Percentiles rank a stretch among this genome's conserved stretches.
phyloP scores from a whole-genome alignment of 53 echinoderm and acorn worm species.

The Temnopleurus reevesii region DNA sequence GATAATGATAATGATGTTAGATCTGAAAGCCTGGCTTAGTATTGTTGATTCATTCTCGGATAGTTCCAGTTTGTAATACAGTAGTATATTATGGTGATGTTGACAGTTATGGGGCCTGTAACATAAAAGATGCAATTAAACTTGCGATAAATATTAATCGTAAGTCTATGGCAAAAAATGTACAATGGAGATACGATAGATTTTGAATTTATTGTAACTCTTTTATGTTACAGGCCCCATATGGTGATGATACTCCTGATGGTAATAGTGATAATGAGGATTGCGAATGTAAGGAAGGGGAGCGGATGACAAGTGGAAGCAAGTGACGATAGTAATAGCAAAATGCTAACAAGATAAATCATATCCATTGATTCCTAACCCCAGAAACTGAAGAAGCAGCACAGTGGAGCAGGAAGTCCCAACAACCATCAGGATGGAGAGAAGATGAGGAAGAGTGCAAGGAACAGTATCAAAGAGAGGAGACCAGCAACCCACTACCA shows the following conservation, averaged over 20 bases:
- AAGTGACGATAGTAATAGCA: not conserved
- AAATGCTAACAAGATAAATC: not conserved
- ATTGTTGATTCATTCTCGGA: too few species aligned
- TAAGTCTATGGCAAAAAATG: too few species aligned
- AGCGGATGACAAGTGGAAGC: not conserved
- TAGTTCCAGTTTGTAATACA: too few species aligned
- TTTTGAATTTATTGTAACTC: too few species aligned
- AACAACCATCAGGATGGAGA: not conserved
- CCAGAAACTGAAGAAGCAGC: slow-evolving; percentile 30
- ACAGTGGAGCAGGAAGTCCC: not conserved
- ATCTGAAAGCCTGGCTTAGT: too few species aligned
- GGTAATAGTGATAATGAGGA: not conserved
- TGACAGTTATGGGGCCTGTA: too few species aligned
- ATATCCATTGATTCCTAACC: not conserved
- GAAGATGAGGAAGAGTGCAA: slow-evolving; percentile 34
- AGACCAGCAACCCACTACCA: slow-evolving; percentile 56
- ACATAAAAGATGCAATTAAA: too few species aligned
- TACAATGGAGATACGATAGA: too few species aligned
- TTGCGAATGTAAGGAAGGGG: not conserved
- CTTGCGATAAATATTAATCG: too few species aligned
- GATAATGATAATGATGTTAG: too few species aligned
- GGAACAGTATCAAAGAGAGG: slow-evolving; percentile 32
- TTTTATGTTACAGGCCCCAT: too few species aligned
- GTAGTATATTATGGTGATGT: too few species aligned
- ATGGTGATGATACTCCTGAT: not conserved